Evolutionary conservation across 1,140 invertebrate genomes (phyloP), one percentile per base, ranked within the genome.

Genomic region (Chrysopa pallens): DNA sequence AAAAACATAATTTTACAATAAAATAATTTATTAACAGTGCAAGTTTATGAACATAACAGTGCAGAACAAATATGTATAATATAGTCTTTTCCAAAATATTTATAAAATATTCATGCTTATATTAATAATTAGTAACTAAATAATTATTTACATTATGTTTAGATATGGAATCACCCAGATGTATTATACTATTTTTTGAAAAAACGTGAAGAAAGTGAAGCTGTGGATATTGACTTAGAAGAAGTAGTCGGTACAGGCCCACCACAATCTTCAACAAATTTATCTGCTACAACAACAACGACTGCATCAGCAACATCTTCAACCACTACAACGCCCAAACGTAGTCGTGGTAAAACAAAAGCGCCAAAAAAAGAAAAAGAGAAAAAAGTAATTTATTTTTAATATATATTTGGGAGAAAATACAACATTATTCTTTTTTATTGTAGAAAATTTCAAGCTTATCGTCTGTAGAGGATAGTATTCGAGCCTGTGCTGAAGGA

Each of bases 121-220:
- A n/a, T n/a, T n/a, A n/a, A n/a, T n/a, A n/a, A n/a, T n/a, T n/a
- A n/a, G n/a, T 14, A 8, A 36, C 4, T 28, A 6, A 8, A 15
- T 42, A n/a, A 50, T 23, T 23, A 23, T 23, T 23, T 23, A 5
- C 38, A 49, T 38, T 52, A 46, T 36, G 47, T 48, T 52, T 56
- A 84, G 76, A 98, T 99, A 49, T 98, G 94, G 93, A 98, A 98
- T 60, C 95, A 98, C 68, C 94, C 95, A 0, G 95, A 98, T 64
- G 84, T 98, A 39, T 60, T 98, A 28, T 92, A 91, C 56, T 82
- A 92, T 58, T 87, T 93, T 57, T 58, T 95, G 37, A 79, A 80
- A 54, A 89, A 92, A 57, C 73, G 82, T 42, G 76, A 77, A 51
- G 73, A 73, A 39, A 77, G 76, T 23, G 84, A 84, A 48, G 84